Percentiles rank a stretch among this genome's conserved stretches.
phyloP scores from a whole-genome alignment of 2,797 vertebrate species.

The Ambastaia sidthimunki region DNA sequence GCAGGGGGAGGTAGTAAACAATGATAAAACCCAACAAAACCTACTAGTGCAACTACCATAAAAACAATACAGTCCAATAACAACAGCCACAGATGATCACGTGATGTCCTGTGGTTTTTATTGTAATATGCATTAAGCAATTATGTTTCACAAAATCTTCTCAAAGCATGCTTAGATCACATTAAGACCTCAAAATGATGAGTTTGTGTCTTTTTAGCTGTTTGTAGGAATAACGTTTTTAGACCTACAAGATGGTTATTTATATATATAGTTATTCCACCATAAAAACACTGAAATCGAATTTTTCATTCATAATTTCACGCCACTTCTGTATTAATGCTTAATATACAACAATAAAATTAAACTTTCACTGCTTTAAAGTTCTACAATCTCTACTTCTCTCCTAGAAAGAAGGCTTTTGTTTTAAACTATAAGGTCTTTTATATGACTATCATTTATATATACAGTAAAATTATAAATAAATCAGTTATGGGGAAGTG shows the following conservation, averaged over 20 bases:
- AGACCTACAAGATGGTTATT: too few relatives aligned
- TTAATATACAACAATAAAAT: too few relatives aligned
- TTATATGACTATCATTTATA: not conserved
- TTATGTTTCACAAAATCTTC: not conserved
- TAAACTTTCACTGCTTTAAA: too few relatives aligned
- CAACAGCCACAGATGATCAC: not conserved
- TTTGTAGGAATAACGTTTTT: too few relatives aligned
- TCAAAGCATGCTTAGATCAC: not conserved
- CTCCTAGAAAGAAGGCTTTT: too few relatives aligned
- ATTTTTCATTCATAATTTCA: too few relatives aligned
- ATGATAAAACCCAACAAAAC: not conserved
- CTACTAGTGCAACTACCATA: not conserved
- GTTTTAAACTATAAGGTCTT: not conserved
- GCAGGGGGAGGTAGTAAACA: constrained; percentile 26
- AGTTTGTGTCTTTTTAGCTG: too few relatives aligned
- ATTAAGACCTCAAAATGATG: not conserved
- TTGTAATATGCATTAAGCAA: not conserved
- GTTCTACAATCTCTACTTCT: too few relatives aligned
- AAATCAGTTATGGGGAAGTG: not conserved
- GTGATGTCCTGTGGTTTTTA: not conserved
- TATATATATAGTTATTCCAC: too few relatives aligned
- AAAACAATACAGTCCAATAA: not conserved
- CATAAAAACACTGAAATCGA: too few relatives aligned
- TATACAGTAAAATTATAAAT: not conserved
- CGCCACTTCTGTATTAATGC: too few relatives aligned